Conservation (phyloP, 2,888 invertebrate species). For the Limnephilus auricula region DNA sequence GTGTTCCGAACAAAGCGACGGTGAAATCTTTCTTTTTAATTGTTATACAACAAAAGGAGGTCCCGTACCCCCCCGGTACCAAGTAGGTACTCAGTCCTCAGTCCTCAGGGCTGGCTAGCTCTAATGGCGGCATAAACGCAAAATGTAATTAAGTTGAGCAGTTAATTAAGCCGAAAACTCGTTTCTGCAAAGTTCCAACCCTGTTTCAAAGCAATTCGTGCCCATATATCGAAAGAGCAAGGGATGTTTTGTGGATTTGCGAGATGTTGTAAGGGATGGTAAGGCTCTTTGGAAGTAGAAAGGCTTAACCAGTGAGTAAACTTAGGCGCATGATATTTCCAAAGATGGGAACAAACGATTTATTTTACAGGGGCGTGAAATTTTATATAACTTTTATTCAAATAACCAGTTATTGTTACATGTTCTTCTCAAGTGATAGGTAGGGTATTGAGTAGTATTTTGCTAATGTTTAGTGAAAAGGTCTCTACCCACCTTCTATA, state of each 20-base stretch:
- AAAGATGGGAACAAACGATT: slow-evolving; percentile 49
- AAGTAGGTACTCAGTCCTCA: background rate
- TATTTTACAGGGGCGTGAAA: slow-evolving; percentile 31
- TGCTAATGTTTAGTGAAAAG: no score
- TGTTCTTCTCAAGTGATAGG: no score
- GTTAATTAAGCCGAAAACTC: slow-evolving; percentile 63
- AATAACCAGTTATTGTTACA: background rate
- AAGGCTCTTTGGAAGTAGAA: background rate
- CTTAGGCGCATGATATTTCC: slow-evolving; percentile 38
- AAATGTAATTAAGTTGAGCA: slow-evolving; percentile 65
- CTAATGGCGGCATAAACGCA: slow-evolving; percentile 66
- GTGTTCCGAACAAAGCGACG: background rate
- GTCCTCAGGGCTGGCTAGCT: slow-evolving; percentile 10
- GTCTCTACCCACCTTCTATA: no score
- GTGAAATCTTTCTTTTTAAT: slow-evolving; percentile 22
- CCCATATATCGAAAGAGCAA: background rate
- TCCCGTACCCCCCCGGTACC: background rate
- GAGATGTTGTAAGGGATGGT: background rate
- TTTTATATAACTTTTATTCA: background rate
- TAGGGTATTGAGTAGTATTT: no score
- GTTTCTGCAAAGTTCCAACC: background rate
- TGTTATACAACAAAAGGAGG: slow-evolving; percentile 19
- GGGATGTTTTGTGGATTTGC: background rate
- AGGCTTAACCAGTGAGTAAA: background rate
- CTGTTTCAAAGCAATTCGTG: background rate